Evolutionary conservation across 2,113 vertebrate genomes (phyloP).

Genomic region (Petrocephalus zakoni): DNA sequence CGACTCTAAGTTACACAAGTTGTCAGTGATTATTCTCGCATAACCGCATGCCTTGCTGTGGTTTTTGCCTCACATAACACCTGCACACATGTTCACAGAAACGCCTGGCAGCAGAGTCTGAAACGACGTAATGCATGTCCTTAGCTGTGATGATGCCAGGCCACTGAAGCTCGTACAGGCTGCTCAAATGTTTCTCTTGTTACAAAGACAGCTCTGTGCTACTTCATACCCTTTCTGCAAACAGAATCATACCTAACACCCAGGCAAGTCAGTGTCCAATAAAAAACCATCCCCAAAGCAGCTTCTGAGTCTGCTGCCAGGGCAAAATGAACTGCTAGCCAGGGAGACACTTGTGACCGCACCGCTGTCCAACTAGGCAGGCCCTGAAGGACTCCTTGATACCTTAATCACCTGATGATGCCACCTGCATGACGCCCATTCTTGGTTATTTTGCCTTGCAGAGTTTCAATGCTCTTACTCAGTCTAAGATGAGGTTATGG

Average conservation of each 20-base stretch:
- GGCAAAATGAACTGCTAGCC: not conserved
- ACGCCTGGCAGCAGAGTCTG: not conserved
- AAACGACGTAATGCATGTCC: not conserved
- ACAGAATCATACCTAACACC: not conserved
- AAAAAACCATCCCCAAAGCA: not conserved
- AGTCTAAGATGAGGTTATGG: slow-evolving; percentile 77
- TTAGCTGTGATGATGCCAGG: not conserved
- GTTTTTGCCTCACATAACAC: not conserved
- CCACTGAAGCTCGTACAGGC: not conserved
- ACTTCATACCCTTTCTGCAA: not conserved
- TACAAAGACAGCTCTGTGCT: not conserved
- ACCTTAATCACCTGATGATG: not conserved
- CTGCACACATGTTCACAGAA: not conserved
- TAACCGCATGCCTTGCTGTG: not conserved
- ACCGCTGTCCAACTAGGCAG: not conserved
- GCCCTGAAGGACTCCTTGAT: not conserved
- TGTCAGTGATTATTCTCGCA: not conserved
- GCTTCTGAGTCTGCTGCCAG: not conserved
- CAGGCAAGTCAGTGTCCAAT: not conserved
- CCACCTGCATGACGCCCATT: not conserved
- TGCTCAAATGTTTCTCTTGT: not conserved
- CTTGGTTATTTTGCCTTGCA: slow-evolving; percentile 49
- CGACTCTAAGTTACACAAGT: not conserved
- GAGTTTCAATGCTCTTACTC: slow-evolving; percentile 64
- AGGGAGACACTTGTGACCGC: not conserved